Conservation (phyloP, 2,113 vertebrate genomes). For the Phrynosoma platyrhinos region DNA sequence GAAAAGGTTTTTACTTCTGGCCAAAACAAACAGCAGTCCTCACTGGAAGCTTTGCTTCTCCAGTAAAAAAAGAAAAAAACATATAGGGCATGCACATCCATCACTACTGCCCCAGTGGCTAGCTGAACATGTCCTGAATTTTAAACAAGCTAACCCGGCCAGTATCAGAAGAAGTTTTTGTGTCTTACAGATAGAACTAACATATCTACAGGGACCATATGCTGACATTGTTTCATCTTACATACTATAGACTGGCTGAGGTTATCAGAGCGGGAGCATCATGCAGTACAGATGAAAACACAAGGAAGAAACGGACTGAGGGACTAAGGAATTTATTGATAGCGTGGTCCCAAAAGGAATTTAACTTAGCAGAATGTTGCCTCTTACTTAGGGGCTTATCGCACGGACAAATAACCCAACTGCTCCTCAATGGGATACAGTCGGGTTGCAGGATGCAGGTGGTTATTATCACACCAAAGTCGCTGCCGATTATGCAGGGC, state of each 20-base stretch:
- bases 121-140: conserved; percentile 52
- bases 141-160: conserved; percentile 41
- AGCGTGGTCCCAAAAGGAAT: not conserved
- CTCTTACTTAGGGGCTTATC: not conserved
- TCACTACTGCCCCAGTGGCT: conserved; percentile 37
- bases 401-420: too few species aligned
- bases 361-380: not conserved
- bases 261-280: conserved; percentile 14
- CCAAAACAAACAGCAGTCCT: conserved; percentile 34
- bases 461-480: too few species aligned
- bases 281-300: conserved; percentile 33
- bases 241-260: not conserved
- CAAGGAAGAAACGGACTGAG: not conserved
- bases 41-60: conserved; percentile 36
- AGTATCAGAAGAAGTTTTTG: conserved; percentile 34
- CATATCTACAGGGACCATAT: conserved; percentile 9
- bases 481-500: too few species aligned
- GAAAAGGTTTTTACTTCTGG: not conserved
- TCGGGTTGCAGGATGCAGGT: too few species aligned
- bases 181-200: not conserved
- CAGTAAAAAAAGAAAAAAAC: not conserved
- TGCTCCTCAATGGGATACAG: too few species aligned
- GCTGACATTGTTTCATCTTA: conserved; percentile 21
- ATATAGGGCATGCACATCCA: conserved; percentile 45
- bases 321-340: not conserved